phyloP scores from a whole-genome alignment of 2,113 vertebrate genomes.

The Sclerurus mexicanus region DNA sequence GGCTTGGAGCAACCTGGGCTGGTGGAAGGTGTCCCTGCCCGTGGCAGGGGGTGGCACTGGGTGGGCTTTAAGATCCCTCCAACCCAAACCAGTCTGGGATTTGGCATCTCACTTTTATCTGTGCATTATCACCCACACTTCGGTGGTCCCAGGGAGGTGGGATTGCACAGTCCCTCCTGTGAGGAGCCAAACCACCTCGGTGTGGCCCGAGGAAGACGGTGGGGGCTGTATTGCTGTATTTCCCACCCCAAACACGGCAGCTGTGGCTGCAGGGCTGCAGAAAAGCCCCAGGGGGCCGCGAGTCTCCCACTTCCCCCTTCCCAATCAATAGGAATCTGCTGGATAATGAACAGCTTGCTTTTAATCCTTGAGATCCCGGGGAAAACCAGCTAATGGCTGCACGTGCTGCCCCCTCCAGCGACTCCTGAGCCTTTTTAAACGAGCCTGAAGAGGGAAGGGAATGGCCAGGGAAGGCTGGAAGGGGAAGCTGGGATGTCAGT shows the following conservation, averaged over 20 bases:
- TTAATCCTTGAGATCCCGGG: neutral
- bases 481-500: neutral
- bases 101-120: neutral
- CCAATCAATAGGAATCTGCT: neutral
- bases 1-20: neutral
- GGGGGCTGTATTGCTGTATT: neutral
- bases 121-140: neutral
- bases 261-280: neutral
- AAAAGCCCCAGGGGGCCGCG: neutral
- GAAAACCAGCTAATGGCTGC: neutral
- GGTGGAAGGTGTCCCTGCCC: neutral
- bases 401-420: neutral
- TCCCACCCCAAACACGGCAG: neutral
- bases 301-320: neutral
- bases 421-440: neutral
- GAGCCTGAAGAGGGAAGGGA: neutral
- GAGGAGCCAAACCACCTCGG: neutral
- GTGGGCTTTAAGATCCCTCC: neutral
- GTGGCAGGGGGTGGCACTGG: neutral
- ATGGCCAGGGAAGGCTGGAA: neutral
- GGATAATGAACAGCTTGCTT: neutral
- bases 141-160: neutral
- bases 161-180: neutral
- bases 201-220: neutral
- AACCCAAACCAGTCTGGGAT: neutral